These are phyloP conservation scores for Lathamus discolor DNA, from an alignment of 2,113 vertebrate species.

Conservation along the genomic window DNA sequence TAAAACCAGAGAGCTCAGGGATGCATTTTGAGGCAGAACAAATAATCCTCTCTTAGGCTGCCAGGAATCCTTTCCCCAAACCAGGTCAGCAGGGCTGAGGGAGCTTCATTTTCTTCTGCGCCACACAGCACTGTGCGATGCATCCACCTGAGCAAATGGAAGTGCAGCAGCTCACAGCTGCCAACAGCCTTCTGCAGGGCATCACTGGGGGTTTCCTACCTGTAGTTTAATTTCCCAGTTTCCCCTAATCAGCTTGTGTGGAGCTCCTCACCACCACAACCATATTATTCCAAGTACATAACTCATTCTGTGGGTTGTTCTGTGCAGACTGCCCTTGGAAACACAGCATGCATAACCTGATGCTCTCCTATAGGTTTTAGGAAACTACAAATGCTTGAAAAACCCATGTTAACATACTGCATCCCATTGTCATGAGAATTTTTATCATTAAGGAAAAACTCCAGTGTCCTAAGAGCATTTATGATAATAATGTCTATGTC, in stretches of 20 bases:
- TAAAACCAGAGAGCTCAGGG: not conserved
- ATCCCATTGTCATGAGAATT: not conserved
- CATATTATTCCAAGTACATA: not conserved
- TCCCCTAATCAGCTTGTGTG: not conserved
- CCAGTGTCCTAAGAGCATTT: not conserved
- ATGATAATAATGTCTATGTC: not conserved
- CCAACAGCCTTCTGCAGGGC: not conserved
- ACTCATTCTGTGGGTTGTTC: not conserved
- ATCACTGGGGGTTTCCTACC: not conserved
- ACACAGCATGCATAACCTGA: not conserved
- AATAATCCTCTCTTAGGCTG: not conserved
- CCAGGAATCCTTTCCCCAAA: not conserved
- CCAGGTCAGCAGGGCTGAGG: not conserved
- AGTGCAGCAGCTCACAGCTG: not conserved
- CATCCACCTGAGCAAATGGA: not conserved
- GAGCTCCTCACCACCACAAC: not conserved
- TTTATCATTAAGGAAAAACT: not conserved
- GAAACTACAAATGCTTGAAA: not conserved
- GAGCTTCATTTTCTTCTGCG: not conserved
- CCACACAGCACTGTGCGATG: accelerated
- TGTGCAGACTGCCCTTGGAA: not conserved
- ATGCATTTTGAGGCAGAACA: not conserved
- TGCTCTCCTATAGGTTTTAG: not conserved
- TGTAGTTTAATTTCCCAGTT: not conserved
- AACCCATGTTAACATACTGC: not conserved